Conservation (phyloP, 2,888 invertebrate species). For the Rotaria socialis region DNA sequence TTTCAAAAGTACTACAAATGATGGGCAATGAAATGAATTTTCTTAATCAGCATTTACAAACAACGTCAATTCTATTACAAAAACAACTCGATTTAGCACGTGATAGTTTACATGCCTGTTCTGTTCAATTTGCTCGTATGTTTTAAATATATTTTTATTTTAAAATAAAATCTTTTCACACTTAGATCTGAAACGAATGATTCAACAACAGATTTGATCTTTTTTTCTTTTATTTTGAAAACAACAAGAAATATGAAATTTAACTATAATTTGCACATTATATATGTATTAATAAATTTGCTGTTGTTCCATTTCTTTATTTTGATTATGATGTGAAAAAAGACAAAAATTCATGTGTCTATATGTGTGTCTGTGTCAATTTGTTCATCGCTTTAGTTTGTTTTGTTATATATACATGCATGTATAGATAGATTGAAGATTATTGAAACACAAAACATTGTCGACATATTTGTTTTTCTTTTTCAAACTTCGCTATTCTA, state of each 20-base stretch:
- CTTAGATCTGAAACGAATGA: slow-evolving; percentile 24
- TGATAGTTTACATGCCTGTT: slow-evolving; percentile 34
- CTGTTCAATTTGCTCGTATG: slow-evolving; percentile 33
- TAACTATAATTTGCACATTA: not conserved
- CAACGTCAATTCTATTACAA: slow-evolving; percentile 21
- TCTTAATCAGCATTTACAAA: slow-evolving; percentile 36
- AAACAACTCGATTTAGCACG: slow-evolving; percentile 26
- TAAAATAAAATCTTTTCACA: not conserved
- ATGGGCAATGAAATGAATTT: slow-evolving; percentile 30
- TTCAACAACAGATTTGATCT: not conserved
- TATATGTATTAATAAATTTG: not conserved
- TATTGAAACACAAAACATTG: not conserved
- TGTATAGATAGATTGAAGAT: slow-evolving; percentile 19
- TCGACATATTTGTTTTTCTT: not conserved
- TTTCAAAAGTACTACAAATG: slow-evolving; percentile 25
- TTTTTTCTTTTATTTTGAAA: not conserved
- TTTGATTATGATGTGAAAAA: slow-evolving; percentile 13
- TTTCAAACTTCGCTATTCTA: not conserved
- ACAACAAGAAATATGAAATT: not conserved
- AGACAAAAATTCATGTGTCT: not conserved
- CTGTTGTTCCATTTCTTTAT: not conserved
- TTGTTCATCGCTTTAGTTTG: slow-evolving; percentile 4
- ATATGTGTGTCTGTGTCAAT: not conserved
- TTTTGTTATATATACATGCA: not conserved
- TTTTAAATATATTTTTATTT: not conserved